Percentiles rank a stretch among this genome's conserved stretches.
phyloP scores from a whole-genome alignment of 2,888 invertebrate genomes.

The Cheilosia scutellata region DNA sequence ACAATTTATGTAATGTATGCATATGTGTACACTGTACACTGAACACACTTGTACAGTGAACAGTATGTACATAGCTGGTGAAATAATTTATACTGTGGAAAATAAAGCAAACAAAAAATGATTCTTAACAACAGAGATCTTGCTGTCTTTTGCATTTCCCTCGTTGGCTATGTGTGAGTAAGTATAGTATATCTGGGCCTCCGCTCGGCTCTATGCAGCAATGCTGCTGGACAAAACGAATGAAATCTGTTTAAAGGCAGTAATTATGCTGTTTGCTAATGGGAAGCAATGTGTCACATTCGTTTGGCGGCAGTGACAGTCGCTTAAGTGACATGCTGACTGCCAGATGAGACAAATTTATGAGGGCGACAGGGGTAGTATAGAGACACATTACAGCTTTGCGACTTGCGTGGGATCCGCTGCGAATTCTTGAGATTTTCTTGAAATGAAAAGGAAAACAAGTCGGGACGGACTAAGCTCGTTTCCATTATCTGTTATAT shows the following conservation, averaged over 20 bases:
- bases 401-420: slow-evolving; percentile 68
- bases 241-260: slow-evolving; percentile 57
- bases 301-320: slow-evolving; percentile 75
- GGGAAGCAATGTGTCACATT: slow-evolving; percentile 76
- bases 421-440: slow-evolving; percentile 57
- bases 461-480: slow-evolving; percentile 21
- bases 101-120: slow-evolving; percentile 37
- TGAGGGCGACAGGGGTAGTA: slow-evolving; percentile 59
- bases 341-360: slow-evolving; percentile 75
- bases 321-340: slow-evolving; percentile 75
- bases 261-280: slow-evolving; percentile 76
- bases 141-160: slow-evolving; percentile 57
- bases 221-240: slow-evolving; percentile 61
- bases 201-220: background rate
- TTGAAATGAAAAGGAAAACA: slow-evolving; percentile 38
- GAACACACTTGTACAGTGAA: background rate
- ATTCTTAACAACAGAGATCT: slow-evolving; percentile 56
- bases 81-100: slow-evolving; percentile 70
- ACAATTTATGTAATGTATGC: slow-evolving; percentile 67
- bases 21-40: background rate
- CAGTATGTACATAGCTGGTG: slow-evolving; percentile 17
- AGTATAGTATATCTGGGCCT: slow-evolving; percentile 2
- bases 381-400: slow-evolving; percentile 44
- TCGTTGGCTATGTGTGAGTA: slow-evolving; percentile 34
- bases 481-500: slow-evolving; percentile 44